A percentile compares a stretch with the other conserved stretches of the same genome.
These are phyloP conservation scores for Novumbra hubbsi DNA, from an alignment of 2,797 vertebrate genomes.

Conservation along the genomic window DNA sequence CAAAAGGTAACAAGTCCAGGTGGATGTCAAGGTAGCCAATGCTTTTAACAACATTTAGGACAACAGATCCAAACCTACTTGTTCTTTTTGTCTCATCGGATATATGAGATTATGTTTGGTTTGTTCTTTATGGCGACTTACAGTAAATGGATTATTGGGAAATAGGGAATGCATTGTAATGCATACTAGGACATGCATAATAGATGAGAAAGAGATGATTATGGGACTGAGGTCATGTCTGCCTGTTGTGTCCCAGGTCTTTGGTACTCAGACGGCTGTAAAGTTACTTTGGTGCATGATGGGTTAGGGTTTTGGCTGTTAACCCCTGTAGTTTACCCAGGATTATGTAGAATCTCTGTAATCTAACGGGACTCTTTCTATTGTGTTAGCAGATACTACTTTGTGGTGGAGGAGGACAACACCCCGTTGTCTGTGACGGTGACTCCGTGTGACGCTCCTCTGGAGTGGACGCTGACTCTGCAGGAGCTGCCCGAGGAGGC, in stretches of 20 bases:
- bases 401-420: constrained; percentile 98
- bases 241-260: constrained; percentile 11
- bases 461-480: constrained; percentile 94
- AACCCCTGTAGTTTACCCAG: constrained; percentile 6
- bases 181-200: constrained; percentile 68
- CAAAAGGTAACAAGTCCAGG: constrained; percentile 79
- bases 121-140: constrained; percentile 37
- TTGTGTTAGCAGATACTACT: constrained; percentile 86
- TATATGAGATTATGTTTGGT: not conserved
- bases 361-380: constrained; percentile 1
- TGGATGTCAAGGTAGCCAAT: constrained; percentile 10
- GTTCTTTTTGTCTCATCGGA: not conserved
- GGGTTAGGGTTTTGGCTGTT: not conserved
- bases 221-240: constrained; percentile 41
- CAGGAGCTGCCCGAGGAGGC: constrained; percentile 94
- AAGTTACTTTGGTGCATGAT: not conserved
- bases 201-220: constrained; percentile 63
- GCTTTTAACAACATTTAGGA: not conserved
- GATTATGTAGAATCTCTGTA: not conserved
- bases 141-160: constrained; percentile 57
- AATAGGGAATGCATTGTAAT: constrained; percentile 58
- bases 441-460: constrained; percentile 93
- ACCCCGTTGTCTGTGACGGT: constrained; percentile 94
- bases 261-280: constrained; percentile 3
- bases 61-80: not conserved